Base-by-base conservation (phyloP, 2,113 vertebrate species). In the Raphicerus campestris region DNA sequence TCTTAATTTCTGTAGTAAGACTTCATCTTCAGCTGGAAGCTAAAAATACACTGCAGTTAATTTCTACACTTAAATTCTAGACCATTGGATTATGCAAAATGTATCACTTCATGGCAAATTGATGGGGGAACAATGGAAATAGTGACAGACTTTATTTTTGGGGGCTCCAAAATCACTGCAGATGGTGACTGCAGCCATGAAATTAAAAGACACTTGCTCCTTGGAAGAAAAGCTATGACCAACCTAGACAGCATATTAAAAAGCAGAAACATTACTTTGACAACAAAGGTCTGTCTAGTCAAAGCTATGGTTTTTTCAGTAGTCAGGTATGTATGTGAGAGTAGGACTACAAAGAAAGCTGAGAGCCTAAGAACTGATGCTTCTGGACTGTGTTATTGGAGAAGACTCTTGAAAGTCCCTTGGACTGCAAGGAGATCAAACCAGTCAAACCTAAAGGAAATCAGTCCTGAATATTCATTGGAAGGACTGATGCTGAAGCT, bases 11-110 rank as follows among this genome's bases (percentile, higher is more conserved):
- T 99, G 99, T 90, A 99, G 99, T 94, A 99, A 98, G 42, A 99
- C 97, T 98, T 99, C 99, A 98, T 99, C 99, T 98, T 99, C 99
- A 70, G 99, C 99, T 94, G 99, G 99, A 61, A 99, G 98, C 99
- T 99, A 97, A 82, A 98, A 96, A 95, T 11, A 98, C 89, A 97
- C 7, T 35, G 30, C 60, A 86, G 24, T 88, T 89, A 92, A 97
- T 81, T 88, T 93, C 87, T 86, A 89, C 7, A 92, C 17, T 58
- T 78, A 90, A 96, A 92, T 93, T 94, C 93, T 86, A 87, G 24
- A 83, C 81, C 82, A 45, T 4, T 80, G 26, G 58, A 83, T 87
- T 88, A 83, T 91, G 42, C 93, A 92, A 93, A 97, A 91, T 84
- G 32, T 91, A 91, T 28, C 19, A 73, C 20, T 39, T 39, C 66